Evolutionary conservation across 2,797 vertebrate species (phyloP).

Genomic region (Bovichtus variegatus): DNA sequence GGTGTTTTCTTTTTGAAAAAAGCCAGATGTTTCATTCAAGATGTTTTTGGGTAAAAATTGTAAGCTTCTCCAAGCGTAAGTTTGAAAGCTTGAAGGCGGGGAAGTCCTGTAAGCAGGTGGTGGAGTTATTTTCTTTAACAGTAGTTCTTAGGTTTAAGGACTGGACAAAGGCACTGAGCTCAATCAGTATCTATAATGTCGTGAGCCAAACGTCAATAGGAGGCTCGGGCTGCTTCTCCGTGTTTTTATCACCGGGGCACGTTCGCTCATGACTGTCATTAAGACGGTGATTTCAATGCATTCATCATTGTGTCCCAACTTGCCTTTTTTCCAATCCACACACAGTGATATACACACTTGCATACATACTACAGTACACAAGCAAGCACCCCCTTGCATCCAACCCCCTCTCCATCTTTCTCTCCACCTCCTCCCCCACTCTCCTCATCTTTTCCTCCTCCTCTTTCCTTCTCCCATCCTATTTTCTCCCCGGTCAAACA

Average conservation of each 20-base stretch:
- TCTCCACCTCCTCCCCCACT: constrained; percentile 23
- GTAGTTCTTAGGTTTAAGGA: constrained; percentile 45
- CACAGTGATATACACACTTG: neutral
- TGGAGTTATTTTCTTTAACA: constrained; percentile 13
- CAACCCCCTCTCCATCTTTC: constrained; percentile 26
- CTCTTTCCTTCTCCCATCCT: constrained; percentile 51
- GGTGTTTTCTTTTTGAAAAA: constrained; percentile 19
- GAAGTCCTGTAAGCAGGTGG: neutral
- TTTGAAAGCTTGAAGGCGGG: neutral
- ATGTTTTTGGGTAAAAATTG: neutral
- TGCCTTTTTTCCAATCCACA: constrained; percentile 14
- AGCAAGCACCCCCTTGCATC: constrained; percentile 5
- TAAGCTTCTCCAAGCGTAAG: neutral
- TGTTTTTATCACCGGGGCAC: constrained; percentile 50
- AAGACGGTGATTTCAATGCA: constrained; percentile 53
- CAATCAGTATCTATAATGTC: constrained; percentile 60
- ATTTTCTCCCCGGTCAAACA: constrained; percentile 72
- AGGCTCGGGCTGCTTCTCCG: constrained; percentile 20
- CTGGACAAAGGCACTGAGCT: constrained; percentile 50
- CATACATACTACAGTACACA: constrained; percentile 20
- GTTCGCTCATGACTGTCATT: constrained; percentile 57
- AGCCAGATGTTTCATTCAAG: constrained; percentile 28
- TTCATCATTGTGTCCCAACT: constrained; percentile 54
- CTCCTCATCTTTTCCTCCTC: constrained; percentile 47
- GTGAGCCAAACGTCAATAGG: constrained; percentile 54